phyloP scores from a whole-genome alignment of 2,113 vertebrate species.

The Athene noctua region DNA sequence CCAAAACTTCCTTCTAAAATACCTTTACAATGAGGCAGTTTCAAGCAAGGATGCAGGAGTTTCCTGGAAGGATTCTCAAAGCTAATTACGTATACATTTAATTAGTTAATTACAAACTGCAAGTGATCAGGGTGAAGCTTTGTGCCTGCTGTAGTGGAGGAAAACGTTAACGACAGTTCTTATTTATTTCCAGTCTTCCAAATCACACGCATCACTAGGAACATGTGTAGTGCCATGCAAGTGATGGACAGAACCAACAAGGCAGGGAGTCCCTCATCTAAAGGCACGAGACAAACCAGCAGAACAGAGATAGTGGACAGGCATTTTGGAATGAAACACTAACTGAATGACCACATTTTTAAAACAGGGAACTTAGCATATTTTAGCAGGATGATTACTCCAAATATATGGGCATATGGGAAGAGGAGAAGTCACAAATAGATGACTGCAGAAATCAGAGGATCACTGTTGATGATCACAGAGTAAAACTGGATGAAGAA shows the following conservation, averaged over 20 bases:
- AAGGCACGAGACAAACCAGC: not conserved
- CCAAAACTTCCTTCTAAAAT: not conserved
- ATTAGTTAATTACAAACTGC: not conserved
- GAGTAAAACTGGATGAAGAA: not conserved
- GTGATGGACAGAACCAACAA: not conserved
- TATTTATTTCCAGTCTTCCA: not conserved
- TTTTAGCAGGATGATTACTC: not conserved
- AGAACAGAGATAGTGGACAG: not conserved
- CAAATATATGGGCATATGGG: not conserved
- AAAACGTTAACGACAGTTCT: not conserved
- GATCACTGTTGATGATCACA: not conserved
- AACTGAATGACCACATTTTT: not conserved
- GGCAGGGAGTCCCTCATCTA: not conserved
- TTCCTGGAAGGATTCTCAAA: not conserved
- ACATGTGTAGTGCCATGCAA: not conserved
- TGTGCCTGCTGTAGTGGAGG: not conserved
- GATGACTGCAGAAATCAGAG: not conserved
- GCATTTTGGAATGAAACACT: not conserved
- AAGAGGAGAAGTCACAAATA: not conserved
- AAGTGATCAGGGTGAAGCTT: not conserved
- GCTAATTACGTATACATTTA: not conserved
- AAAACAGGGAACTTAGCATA: not conserved
- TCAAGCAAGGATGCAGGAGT: not conserved
- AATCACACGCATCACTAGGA: not conserved
- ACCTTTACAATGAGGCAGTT: not conserved